A percentile compares a stretch with the other conserved stretches of the same genome.
Conservation (phyloP, 2,113 vertebrate species). For the Oplegnathus fasciatus region DNA sequence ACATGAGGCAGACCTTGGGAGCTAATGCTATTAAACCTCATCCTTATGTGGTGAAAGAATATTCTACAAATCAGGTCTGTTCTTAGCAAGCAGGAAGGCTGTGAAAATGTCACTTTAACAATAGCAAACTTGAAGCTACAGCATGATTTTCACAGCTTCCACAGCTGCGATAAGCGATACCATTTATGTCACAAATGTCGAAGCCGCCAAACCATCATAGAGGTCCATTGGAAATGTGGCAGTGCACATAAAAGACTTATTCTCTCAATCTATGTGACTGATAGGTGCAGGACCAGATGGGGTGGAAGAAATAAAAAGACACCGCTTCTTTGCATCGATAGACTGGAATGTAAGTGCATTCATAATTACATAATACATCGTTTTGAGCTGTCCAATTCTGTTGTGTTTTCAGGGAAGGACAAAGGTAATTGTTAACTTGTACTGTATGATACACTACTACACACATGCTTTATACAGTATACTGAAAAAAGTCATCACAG, state of each 20-base stretch:
- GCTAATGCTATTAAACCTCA: background rate
- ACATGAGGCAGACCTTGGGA: background rate
- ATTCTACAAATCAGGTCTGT: background rate
- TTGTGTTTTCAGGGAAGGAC: background rate
- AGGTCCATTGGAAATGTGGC: too few relatives aligned
- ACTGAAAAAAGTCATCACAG: background rate
- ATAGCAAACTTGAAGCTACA: background rate
- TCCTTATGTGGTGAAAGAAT: background rate
- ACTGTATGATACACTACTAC: background rate
- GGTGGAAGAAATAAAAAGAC: constrained; percentile 95
- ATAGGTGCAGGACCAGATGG: constrained; percentile 94
- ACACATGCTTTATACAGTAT: background rate
- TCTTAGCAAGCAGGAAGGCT: background rate
- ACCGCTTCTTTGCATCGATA: constrained; percentile 92
- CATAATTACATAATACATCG: too few relatives aligned
- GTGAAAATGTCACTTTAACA: background rate
- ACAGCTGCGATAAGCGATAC: background rate
- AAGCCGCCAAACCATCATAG: too few relatives aligned
- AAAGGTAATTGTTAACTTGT: background rate
- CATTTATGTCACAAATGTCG: background rate
- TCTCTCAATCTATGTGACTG: constrained; percentile 30
- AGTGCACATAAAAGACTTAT: too few relatives aligned
- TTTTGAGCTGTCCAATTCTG: background rate
- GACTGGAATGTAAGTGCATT: constrained; percentile 93
- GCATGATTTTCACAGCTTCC: background rate